Evolutionary conservation across 1,140 invertebrate species (phyloP).

Genomic region (Goniozus legneri): DNA sequence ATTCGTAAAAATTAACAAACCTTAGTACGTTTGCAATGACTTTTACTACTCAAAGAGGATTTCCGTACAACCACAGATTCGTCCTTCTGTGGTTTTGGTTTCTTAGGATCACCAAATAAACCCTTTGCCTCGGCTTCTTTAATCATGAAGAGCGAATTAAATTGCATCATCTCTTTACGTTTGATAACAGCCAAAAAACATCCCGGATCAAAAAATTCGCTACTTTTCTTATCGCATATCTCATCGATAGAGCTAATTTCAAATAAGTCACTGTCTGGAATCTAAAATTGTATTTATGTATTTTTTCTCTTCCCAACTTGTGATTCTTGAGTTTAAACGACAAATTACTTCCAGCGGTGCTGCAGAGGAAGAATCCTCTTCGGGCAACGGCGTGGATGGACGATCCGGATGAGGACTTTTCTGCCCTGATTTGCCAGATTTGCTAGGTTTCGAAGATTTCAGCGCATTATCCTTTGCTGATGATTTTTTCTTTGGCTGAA

Average conservation of each 20-base stretch:
- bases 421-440: constrained; percentile 14
- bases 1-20: constrained; percentile 20
- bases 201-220: constrained; percentile 54
- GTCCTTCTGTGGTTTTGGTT: constrained; percentile 29
- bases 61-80: constrained; percentile 24
- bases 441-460: constrained; percentile 14
- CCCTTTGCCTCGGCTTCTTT: constrained; percentile 73
- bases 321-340: too few species aligned
- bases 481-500: constrained; percentile 5
- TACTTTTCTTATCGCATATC: constrained; percentile 28
- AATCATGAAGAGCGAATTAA: constrained; percentile 78
- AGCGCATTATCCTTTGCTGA: constrained; percentile 1
- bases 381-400: too few species aligned
- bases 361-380: too few species aligned
- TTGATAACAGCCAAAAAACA: constrained; percentile 70
- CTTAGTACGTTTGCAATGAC: constrained; percentile 34
- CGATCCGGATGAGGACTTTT: too few species aligned
- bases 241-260: constrained; percentile 49
- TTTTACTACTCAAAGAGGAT: constrained; percentile 18
- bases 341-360: too few species aligned
- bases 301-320: too few species aligned
- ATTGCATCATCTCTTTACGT: constrained; percentile 67
- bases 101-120: constrained; percentile 61
- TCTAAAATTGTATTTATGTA: too few species aligned
- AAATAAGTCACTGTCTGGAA: constrained; percentile 71